phyloP scores from a whole-genome alignment of 1,140 invertebrate species.

The Nasonia vitripennis region DNA sequence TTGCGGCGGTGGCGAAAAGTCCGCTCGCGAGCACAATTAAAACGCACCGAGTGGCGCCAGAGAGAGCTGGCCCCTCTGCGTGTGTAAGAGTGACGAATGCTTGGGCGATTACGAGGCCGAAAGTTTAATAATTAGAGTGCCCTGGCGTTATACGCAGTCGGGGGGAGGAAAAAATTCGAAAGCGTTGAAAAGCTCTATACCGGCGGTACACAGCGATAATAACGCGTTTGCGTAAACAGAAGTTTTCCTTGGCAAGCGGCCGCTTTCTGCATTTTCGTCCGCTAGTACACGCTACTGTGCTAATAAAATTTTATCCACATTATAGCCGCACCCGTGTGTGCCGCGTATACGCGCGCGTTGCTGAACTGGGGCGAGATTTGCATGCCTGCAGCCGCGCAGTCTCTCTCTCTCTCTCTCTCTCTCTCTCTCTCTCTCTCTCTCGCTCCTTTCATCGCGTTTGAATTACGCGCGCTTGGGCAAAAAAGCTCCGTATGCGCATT shows the following conservation, averaged over 20 bases:
- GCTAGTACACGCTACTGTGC: not conserved
- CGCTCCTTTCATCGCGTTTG: not conserved
- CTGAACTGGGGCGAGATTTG: constrained; percentile 20
- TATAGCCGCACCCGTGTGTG: not conserved
- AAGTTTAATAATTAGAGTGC: not conserved
- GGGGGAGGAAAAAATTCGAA: not conserved
- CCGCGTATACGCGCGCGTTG: too few relatives aligned
- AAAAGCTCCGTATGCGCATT: not conserved
- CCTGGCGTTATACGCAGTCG: not conserved
- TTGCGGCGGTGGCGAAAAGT: not conserved
- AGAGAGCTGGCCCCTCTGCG: too few relatives aligned
- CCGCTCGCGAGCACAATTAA: not conserved
- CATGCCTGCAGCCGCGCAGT: not conserved
- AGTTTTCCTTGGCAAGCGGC: constrained; percentile 5
- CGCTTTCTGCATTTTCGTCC: not conserved
- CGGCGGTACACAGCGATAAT: not conserved
- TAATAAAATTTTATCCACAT: constrained; percentile 43
- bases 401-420: not conserved
- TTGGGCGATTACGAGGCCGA: too few relatives aligned
- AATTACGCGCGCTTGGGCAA: not conserved
- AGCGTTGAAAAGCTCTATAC: not conserved
- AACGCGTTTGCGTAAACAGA: not conserved
- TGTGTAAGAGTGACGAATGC: not conserved
- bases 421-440: not conserved
- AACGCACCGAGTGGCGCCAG: not conserved